These are phyloP conservation scores for Cyanoderma ruficeps DNA, from an alignment of 2,113 vertebrate genomes.

Conservation along the genomic window DNA sequence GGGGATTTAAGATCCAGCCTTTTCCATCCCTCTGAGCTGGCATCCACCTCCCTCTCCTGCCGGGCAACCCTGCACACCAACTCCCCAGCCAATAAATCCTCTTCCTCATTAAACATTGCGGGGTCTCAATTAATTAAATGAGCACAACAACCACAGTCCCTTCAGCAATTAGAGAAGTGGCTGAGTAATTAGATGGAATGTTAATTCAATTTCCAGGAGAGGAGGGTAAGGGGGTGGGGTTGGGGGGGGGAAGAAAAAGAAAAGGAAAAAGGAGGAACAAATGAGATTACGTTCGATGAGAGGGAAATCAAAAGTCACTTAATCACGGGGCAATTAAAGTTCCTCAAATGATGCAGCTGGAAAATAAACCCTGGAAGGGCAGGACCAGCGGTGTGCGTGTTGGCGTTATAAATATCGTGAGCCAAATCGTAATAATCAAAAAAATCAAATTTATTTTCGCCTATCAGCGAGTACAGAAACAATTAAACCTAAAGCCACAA, in stretches of 20 bases:
- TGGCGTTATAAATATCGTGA: no score
- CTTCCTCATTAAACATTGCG: background rate
- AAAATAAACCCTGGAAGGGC: background rate
- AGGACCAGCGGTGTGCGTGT: background rate
- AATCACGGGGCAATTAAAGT: slow-evolving; percentile 39
- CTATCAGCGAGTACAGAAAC: no score
- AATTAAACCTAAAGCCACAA: no score
- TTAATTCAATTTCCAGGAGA: slow-evolving; percentile 54
- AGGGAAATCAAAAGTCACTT: slow-evolving; percentile 55
- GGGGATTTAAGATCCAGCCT: background rate
- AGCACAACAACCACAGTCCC: slow-evolving; percentile 12
- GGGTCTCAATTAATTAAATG: slow-evolving; percentile 49
- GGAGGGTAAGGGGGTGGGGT: no score
- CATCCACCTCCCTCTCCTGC: background rate
- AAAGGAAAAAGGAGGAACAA: background rate
- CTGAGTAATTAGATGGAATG: slow-evolving; percentile 64
- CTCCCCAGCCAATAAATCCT: slow-evolving; percentile 34
- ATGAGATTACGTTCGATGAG: slow-evolving; percentile 34
- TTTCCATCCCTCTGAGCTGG: background rate
- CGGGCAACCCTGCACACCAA: background rate
- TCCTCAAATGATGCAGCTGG: background rate
- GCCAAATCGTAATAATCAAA: no score
- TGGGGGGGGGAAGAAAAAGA: background rate
- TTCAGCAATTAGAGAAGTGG: slow-evolving; percentile 58
- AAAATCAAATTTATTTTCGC: no score